Percentiles rank a stretch among this genome's conserved stretches.
Evolutionary conservation across 1,140 invertebrate species (phyloP).

Genomic region (Ooceraea biroi): DNA sequence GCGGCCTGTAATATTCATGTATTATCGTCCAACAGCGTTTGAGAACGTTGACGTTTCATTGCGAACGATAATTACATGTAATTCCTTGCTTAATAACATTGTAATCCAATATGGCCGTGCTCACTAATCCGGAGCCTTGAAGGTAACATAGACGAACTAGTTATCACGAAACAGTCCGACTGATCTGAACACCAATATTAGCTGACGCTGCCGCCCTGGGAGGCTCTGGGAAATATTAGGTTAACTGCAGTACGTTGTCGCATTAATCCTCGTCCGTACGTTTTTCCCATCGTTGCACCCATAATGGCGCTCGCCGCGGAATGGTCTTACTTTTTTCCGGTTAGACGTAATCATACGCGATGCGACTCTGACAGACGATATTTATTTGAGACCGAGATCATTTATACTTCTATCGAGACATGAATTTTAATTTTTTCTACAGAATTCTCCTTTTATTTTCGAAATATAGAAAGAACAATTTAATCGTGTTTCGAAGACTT

Average conservation of each 20-base stretch:
- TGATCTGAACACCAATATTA: slow-evolving; percentile 26
- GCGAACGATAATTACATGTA: slow-evolving; percentile 19
- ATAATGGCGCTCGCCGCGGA: background rate
- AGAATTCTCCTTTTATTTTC: too few species aligned
- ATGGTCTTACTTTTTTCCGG: background rate
- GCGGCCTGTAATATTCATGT: slow-evolving; percentile 4
- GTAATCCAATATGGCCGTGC: background rate
- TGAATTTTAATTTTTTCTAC: background rate
- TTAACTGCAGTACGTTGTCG: background rate
- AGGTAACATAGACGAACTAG: background rate
- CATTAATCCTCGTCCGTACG: background rate
- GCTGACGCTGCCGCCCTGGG: background rate
- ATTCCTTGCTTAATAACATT: slow-evolving; percentile 40
- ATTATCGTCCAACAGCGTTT: background rate
- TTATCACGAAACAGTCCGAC: slow-evolving; percentile 12
- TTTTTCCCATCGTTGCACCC: background rate
- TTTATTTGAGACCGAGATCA: background rate
- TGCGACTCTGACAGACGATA: background rate
- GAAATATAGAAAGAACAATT: too few species aligned
- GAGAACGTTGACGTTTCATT: slow-evolving; percentile 11
- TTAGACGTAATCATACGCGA: background rate
- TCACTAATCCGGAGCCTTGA: background rate
- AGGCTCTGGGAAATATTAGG: background rate
- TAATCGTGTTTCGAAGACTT: too few species aligned
- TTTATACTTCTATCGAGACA: background rate